Evolutionary conservation across 1,140 invertebrate genomes (phyloP), one percentile per base, ranked within the genome.

Genomic region (Lepidurus arcticus): DNA sequence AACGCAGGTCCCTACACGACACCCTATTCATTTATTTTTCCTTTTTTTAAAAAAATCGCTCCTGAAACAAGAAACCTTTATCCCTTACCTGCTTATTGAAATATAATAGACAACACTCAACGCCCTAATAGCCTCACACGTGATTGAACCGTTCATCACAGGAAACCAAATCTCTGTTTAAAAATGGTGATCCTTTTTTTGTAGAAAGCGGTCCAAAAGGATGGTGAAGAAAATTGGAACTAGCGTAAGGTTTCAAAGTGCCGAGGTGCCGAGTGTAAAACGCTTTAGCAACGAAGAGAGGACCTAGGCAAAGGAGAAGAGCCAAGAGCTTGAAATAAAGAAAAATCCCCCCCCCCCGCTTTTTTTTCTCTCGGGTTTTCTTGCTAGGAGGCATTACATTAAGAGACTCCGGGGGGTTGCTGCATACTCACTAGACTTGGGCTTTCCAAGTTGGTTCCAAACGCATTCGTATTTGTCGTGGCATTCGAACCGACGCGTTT

Each of bases 371-470:
- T n/a, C 16, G 53, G 21, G 16, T 65, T 65, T 65, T 65, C 53
- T 65, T 7, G 53, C 53, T 65, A 65, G 53, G 53, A 65, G 53
- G 53, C 53, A 65, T 65, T 65, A 65, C 16, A 21, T 65, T 21
- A 21, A 9, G 53, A 9, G 53, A n/a, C 53, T 65, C 53, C 13
- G 2, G 53, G 53, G 53, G 53, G 53, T 65, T 65, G 53, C 53
- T 13, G 21, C 8, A 21, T 13, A n/a, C n/a, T 65, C 21, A 8
- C 53, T 65, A 65, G 21, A 13, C 21, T 65, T 13, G 45, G 53
- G 53, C 53, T 65, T 65, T 65, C 53, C 53, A 65, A 65, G 16
- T 65, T 65, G 53, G 21, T 65, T 65, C 53, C 53, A 65, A 65
- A 65, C 16, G 53, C 53, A 13, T 65, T 65, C 13, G 21, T 21